Evolutionary conservation across 2,113 vertebrate genomes (phyloP).

Genomic region (Octodon degus): DNA sequence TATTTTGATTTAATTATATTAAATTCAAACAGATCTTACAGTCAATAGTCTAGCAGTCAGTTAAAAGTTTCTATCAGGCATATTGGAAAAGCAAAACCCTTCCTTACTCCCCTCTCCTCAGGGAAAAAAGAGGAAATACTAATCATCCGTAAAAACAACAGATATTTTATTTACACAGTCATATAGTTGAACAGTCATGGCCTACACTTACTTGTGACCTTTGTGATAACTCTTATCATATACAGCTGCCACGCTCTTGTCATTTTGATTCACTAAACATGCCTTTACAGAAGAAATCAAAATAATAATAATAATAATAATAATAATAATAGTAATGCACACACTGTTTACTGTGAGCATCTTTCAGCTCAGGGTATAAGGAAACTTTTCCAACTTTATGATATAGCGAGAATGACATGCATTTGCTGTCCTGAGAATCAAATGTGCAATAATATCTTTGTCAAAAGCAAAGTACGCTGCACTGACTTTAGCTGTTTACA

Average conservation of each 20-base stretch:
- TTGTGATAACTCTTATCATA: background rate
- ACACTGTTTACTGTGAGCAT: background rate
- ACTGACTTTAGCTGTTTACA: constrained; percentile 55
- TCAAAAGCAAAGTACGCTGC: constrained; percentile 34
- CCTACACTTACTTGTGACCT: constrained; percentile 45
- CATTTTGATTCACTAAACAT: constrained; percentile 36
- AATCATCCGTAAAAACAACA: constrained; percentile 48
- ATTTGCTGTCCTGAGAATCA: constrained; percentile 2
- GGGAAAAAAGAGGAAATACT: background rate
- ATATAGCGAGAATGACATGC: background rate
- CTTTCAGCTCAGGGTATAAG: background rate
- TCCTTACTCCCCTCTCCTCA: background rate
- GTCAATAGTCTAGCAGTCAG: background rate
- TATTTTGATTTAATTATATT: background rate
- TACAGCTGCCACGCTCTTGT: background rate
- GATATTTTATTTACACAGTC: constrained; percentile 20
- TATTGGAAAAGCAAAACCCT: background rate
- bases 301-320: background rate
- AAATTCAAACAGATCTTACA: constrained; percentile 39
- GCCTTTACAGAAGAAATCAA: background rate
- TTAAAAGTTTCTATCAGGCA: background rate
- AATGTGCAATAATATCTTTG: constrained; percentile 26
- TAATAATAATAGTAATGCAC: background rate
- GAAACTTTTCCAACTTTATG: constrained; percentile 49
- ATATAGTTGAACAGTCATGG: constrained; percentile 23